Percentiles rank a stretch among this genome's conserved stretches.
Evolutionary conservation across 1,140 invertebrate species (phyloP).

Genomic region (Drosophila grimshawi): DNA sequence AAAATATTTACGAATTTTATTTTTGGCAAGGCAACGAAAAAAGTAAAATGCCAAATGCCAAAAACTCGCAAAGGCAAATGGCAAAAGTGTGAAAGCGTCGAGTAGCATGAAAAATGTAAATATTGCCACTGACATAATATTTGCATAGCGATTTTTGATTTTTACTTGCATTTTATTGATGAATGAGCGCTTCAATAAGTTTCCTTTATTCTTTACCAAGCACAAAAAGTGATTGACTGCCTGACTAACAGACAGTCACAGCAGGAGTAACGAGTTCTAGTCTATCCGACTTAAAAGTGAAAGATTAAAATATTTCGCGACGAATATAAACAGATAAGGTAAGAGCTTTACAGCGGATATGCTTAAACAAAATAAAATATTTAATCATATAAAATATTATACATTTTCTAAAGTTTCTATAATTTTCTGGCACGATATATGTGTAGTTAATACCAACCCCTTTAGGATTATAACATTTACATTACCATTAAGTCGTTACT

Average conservation of each 20-base stretch:
- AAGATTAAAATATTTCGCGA: background rate
- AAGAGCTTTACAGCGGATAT: too few relatives aligned
- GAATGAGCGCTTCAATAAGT: slow-evolving; percentile 63
- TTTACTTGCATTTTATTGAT: slow-evolving; percentile 66
- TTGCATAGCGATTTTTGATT: slow-evolving; percentile 54
- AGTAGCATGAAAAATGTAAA: slow-evolving; percentile 66
- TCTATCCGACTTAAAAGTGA: background rate
- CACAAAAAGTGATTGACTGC: slow-evolving; percentile 39
- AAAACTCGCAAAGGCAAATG: slow-evolving; percentile 60
- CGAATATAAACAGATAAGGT: background rate
- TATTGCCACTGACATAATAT: slow-evolving; percentile 71
- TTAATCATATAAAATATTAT: background rate
- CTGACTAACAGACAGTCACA: slow-evolving; percentile 25
- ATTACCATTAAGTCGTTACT: too few relatives aligned
- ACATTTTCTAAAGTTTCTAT: too few relatives aligned
- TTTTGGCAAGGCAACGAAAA: slow-evolving; percentile 52
- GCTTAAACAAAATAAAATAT: slow-evolving; percentile 17
- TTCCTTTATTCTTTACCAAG: slow-evolving; percentile 19
- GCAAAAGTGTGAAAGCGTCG: slow-evolving; percentile 54
- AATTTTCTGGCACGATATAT: background rate
- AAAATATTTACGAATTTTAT: slow-evolving; percentile 80
- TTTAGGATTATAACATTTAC: too few relatives aligned
- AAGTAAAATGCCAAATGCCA: slow-evolving; percentile 31
- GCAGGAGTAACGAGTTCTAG: background rate
- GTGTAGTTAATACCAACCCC: too few relatives aligned